These are phyloP conservation scores for Anoplopoma fimbria DNA, from an alignment of 2,113 vertebrate genomes.

Conservation along the genomic window DNA sequence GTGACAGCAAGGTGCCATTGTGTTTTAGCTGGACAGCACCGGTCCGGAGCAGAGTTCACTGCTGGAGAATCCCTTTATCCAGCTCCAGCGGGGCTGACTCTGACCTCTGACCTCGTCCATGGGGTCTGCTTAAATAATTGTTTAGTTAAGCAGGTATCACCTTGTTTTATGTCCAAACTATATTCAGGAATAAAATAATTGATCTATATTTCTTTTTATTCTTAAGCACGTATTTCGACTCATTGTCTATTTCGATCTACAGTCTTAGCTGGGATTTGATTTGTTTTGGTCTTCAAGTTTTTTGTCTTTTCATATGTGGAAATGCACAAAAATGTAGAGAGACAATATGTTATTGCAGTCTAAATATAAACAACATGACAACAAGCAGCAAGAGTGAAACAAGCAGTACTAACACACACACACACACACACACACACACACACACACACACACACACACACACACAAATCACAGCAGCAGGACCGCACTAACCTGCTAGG, in stretches of 20 bases:
- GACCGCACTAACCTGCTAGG: no score
- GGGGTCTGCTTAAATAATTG: constrained; percentile 11
- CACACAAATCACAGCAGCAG: no score
- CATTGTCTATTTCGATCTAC: background rate
- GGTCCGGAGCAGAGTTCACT: background rate
- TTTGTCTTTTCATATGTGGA: background rate
- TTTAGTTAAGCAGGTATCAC: constrained; percentile 9
- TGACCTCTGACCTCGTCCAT: constrained; percentile 8
- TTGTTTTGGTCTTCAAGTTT: background rate
- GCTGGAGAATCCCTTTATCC: background rate
- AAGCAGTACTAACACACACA: no score
- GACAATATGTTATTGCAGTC: no score
- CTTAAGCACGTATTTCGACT: background rate
- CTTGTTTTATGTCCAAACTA: background rate
- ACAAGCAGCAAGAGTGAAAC: background rate
- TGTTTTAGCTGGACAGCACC: no score
- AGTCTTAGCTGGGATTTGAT: background rate
- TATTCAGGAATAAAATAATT: background rate
- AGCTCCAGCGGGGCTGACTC: constrained; percentile 2
- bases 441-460: no score
- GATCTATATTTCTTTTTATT: background rate
- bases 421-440: no score
- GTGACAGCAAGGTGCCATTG: background rate
- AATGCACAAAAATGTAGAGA: background rate
- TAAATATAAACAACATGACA: background rate